Evolutionary conservation across 2,888 invertebrate species (phyloP), one percentile per base, ranked within the genome.

Genomic region (Gortyna flavago): DNA sequence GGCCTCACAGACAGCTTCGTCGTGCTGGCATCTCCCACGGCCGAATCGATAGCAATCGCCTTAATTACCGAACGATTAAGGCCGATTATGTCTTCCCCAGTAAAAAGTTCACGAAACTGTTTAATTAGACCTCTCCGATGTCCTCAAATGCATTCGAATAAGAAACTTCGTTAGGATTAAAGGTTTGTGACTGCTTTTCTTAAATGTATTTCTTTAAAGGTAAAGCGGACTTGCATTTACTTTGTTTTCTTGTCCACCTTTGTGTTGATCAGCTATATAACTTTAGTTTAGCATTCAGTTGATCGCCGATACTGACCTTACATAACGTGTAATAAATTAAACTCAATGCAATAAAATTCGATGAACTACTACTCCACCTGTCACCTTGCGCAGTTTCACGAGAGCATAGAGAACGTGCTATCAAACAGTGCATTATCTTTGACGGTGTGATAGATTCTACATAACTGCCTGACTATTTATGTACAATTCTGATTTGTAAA

Each of bases 51-150:
- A 88, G 86, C 89, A 90, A 91, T 90, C 90, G 90, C 85, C 82
- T 88, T 91, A 91, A 91, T 91, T 91, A 90, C 81, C 73, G 51
- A 74, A 80, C 91, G 90, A 90, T 91, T 91, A 90, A 90, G 79
- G 75, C 80, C 90, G 90, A 90, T 91, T 91, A 91, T 88, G 91
- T 90, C 80, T 82, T 80, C 84, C 61, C 64, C 79, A 77, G 86
- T 87, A 89, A 89, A 89, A 89, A 89, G 84, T 78, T 81, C 77
- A 81, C 82, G 84, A 88, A 89, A 90, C 90, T 85, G 87, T 90
- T 90, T 90, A 90, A 90, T 90, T 90, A 90, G 81, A 87, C 83
- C 85, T 80, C 81, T 84, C 61, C 80, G 73, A 84, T 85, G 88
- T 83, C 79, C 73, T 79, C 79, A 85, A 85, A 88, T 80, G 79